These are phyloP conservation scores for Struthio camelus DNA, from an alignment of 2,113 vertebrate genomes.

Conservation along the genomic window DNA sequence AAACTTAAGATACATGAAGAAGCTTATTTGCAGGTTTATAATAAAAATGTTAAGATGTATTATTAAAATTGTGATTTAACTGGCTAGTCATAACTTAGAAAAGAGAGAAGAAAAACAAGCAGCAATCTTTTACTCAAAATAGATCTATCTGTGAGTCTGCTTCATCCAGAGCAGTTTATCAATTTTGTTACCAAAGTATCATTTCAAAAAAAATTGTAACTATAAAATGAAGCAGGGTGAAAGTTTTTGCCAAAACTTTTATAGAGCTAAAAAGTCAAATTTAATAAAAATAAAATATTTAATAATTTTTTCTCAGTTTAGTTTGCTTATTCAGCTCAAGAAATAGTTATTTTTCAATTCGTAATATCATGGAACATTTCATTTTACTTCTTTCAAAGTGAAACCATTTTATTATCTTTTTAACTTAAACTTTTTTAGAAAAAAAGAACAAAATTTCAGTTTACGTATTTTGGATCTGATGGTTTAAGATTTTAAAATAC, in stretches of 20 bases:
- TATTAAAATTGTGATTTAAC: not conserved
- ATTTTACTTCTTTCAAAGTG: not conserved
- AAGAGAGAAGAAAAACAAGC: not conserved
- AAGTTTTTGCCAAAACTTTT: not conserved
- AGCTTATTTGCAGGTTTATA: not conserved
- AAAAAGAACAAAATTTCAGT: not conserved
- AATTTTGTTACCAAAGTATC: not conserved
- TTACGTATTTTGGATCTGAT: not conserved
- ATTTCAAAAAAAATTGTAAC: not conserved
- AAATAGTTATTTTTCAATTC: not conserved
- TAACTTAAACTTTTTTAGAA: not conserved
- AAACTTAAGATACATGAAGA: not conserved
- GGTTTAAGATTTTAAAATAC: not conserved
- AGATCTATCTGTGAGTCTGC: not conserved
- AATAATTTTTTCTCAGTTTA: not conserved
- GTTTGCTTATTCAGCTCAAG: not conserved
- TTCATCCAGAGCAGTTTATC: fast-evolving
- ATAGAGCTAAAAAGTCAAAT: not conserved
- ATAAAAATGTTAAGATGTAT: not conserved
- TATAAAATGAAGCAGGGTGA: not conserved
- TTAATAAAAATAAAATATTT: not conserved
- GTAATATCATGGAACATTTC: not conserved
- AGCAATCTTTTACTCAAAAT: not conserved
- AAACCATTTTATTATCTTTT: not conserved
- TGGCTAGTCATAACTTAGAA: not conserved